A percentile compares a stretch with the other conserved stretches of the same genome.
Conservation (phyloP, 2,888 invertebrate genomes). For the Pseudanteris insignis region DNA sequence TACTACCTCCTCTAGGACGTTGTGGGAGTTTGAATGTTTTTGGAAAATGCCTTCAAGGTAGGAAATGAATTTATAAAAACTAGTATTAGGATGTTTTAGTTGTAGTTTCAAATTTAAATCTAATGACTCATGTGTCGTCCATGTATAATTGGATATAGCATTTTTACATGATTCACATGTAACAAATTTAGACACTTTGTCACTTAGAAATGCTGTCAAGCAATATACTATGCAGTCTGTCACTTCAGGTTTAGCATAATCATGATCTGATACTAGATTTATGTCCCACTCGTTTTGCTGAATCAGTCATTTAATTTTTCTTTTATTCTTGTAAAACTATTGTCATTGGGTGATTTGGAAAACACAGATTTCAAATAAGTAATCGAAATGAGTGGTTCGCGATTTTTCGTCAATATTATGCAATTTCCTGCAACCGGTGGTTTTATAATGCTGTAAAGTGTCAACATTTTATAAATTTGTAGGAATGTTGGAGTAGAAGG, state of each 20-base stretch:
- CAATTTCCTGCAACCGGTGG: constrained; percentile 4
- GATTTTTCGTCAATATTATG: neutral
- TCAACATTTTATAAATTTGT: constrained; percentile 5
- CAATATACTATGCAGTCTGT: constrained; percentile 5
- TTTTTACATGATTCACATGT: neutral
- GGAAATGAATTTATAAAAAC: constrained; percentile 5
- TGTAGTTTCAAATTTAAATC: neutral
- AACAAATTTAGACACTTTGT: neutral
- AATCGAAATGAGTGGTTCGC: constrained; percentile 1
- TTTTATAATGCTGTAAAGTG: constrained; percentile 8
- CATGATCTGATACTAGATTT: constrained; percentile 2
- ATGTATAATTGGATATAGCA: constrained; percentile 2
- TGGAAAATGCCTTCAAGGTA: constrained; percentile 2
- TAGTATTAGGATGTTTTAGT: constrained; percentile 6
- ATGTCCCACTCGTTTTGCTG: neutral
- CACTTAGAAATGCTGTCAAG: neutral
- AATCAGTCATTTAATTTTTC: constrained; percentile 4
- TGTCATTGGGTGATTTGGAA: neutral
- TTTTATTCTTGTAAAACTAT: neutral
- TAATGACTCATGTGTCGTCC: neutral
- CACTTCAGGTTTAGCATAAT: constrained; percentile 11
- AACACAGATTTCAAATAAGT: constrained; percentile 1
- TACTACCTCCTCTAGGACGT: neutral
- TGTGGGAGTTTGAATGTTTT: neutral
- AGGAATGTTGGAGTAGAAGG: constrained; percentile 5